Evolutionary conservation across 2,797 vertebrate species (phyloP).

Genomic region (Furcifer pardalis): DNA sequence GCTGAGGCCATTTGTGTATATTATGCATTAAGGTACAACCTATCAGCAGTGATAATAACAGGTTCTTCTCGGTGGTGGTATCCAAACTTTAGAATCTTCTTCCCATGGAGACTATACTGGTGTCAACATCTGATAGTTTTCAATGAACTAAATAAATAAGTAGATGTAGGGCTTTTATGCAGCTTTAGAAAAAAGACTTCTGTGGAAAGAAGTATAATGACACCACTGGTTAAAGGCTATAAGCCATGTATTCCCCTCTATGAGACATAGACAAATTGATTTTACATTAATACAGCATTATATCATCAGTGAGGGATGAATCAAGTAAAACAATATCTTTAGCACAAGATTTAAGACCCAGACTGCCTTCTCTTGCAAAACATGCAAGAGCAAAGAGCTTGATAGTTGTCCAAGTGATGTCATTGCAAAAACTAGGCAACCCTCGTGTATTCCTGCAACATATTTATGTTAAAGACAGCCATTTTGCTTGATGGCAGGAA

Average conservation of each 20-base stretch:
- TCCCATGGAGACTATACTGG: not conserved
- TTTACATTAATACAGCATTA: not conserved
- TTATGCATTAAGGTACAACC: not conserved
- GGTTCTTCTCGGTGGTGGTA: not conserved
- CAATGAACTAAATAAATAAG: not conserved
- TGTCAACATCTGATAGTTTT: not conserved
- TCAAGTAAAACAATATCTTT: not conserved
- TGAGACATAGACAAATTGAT: not conserved
- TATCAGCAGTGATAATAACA: not conserved
- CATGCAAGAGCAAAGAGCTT: no score
- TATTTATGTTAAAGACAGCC: conserved; percentile 37
- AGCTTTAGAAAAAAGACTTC: not conserved
- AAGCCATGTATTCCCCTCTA: not conserved
- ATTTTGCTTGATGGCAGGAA: conserved; percentile 19
- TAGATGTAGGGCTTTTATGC: not conserved
- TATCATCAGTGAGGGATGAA: not conserved
- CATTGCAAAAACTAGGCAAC: not conserved
- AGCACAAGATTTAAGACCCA: not conserved
- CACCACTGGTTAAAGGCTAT: not conserved
- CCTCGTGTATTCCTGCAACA: not conserved
- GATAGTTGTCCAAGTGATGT: no score
- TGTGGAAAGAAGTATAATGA: not conserved
- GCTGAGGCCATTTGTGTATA: not conserved
- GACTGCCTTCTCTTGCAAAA: not conserved
- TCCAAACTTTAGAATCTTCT: not conserved